Evolutionary conservation across 2,888 invertebrate species (phyloP).

Genomic region (Liopterus haemorrhoidalis): DNA sequence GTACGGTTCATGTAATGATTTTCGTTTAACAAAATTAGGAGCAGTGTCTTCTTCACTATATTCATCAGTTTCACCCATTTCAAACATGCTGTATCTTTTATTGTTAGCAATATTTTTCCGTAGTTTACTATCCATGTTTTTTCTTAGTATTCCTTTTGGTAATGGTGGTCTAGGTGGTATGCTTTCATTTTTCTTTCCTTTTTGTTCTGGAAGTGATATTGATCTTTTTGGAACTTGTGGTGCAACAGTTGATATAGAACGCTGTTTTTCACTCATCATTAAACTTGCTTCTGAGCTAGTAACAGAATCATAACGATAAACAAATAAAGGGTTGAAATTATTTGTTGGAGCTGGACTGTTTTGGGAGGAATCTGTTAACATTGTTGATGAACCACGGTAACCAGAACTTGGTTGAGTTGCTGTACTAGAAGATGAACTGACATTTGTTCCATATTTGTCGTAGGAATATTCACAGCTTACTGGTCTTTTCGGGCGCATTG

Average conservation of each 20-base stretch:
- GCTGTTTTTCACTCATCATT: slow-evolving; percentile 50
- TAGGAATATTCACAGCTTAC: slow-evolving; percentile 55
- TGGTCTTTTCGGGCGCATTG: slow-evolving; percentile 51
- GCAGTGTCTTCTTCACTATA: slow-evolving; percentile 47
- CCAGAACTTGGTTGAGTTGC: slow-evolving; percentile 80
- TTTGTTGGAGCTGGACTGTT: slow-evolving; percentile 58
- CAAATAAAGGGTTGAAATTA: slow-evolving; percentile 66
- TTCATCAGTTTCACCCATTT: slow-evolving; percentile 51
- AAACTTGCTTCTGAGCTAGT: slow-evolving; percentile 69
- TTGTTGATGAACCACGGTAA: slow-evolving; percentile 78
- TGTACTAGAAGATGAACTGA: slow-evolving; percentile 64
- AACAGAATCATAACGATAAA: slow-evolving; percentile 75
- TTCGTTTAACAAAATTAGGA: slow-evolving; percentile 54
- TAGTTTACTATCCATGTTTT: slow-evolving; percentile 54
- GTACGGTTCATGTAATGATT: slow-evolving; percentile 71
- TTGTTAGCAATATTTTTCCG: slow-evolving; percentile 49
- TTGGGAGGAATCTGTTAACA: slow-evolving; percentile 69
- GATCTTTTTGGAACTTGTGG: slow-evolving; percentile 64
- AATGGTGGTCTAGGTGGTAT: slow-evolving; percentile 66
- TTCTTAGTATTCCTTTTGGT: slow-evolving; percentile 66
- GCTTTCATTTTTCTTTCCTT: slow-evolving; percentile 48
- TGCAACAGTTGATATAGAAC: slow-evolving; percentile 44
- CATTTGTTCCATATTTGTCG: slow-evolving; percentile 52
- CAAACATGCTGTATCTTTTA: slow-evolving; percentile 77
- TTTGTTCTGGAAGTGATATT: slow-evolving; percentile 54